A percentile compares a stretch with the other conserved stretches of the same genome.
These are phyloP conservation scores for Coccyzus lansbergi DNA, from an alignment of 2,797 vertebrate species.

Conservation along the genomic window DNA sequence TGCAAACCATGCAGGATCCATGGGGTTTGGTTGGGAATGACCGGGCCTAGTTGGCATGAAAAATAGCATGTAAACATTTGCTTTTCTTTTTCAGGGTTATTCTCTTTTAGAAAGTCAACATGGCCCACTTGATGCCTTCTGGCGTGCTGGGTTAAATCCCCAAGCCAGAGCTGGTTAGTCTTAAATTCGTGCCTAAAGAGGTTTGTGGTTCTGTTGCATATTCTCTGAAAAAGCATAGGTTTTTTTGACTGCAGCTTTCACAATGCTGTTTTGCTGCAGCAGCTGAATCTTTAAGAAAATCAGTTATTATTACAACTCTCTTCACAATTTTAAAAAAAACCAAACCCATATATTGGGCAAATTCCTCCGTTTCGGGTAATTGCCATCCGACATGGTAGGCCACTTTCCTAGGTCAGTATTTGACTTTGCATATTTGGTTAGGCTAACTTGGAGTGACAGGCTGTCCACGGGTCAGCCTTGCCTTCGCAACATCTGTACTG, in stretches of 20 bases:
- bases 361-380: background rate
- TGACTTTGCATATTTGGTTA: background rate
- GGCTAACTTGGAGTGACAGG: background rate
- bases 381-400: background rate
- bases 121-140: background rate
- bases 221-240: background rate
- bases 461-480: background rate
- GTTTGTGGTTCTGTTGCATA: background rate
- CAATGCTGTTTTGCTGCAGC: background rate
- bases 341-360: background rate
- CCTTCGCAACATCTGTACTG: background rate
- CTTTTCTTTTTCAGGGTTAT: background rate
- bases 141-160: background rate
- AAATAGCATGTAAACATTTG: background rate
- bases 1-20: accelerated
- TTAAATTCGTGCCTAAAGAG: background rate
- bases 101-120: background rate
- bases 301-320: background rate
- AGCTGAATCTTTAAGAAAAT: background rate
- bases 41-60: background rate
- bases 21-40: background rate
- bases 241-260: background rate
- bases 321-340: background rate
- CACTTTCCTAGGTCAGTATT: background rate
- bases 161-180: background rate